Conservation (phyloP, 2,113 vertebrate species). For the Platichthys stellatus region DNA sequence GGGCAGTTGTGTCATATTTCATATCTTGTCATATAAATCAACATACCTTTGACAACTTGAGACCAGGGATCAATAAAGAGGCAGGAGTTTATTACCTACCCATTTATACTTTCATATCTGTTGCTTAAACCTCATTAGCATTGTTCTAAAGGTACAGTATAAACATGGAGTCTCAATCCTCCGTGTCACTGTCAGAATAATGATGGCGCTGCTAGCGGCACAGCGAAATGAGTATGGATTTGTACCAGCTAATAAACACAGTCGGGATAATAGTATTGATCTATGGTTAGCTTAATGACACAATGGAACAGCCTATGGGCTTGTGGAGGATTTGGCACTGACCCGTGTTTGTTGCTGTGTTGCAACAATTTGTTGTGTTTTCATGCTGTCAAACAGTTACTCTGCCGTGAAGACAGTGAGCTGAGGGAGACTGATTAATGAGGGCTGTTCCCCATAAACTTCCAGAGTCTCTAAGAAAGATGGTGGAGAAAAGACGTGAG, state of each 20-base stretch:
- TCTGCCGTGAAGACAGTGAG: constrained; percentile 18
- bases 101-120: constrained; percentile 2
- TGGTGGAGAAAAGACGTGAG: neutral
- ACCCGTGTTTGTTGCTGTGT: constrained; percentile 40
- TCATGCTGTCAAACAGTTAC: constrained; percentile 17
- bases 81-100: neutral
- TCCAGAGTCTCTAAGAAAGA: neutral
- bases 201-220: constrained; percentile 34
- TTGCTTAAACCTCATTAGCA: constrained; percentile 36
- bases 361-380: constrained; percentile 55
- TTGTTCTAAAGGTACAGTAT: constrained; percentile 8
- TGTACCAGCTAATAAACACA: constrained; percentile 61
- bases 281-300: constrained; percentile 55
- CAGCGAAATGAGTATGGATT: constrained; percentile 59
- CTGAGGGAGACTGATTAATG: constrained; percentile 38
- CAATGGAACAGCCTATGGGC: constrained; percentile 52
- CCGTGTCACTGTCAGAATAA: constrained; percentile 39
- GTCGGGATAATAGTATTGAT: constrained; percentile 61
- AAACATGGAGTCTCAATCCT: neutral
- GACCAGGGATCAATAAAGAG: constrained; percentile 4
- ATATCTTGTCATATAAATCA: constrained; percentile 8
- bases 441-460: constrained; percentile 4
- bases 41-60: constrained; percentile 13
- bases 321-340: constrained; percentile 31
- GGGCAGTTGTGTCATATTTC: neutral